phyloP scores from a whole-genome alignment of 2,797 vertebrate genomes.

The Bradypodion pumilum region DNA sequence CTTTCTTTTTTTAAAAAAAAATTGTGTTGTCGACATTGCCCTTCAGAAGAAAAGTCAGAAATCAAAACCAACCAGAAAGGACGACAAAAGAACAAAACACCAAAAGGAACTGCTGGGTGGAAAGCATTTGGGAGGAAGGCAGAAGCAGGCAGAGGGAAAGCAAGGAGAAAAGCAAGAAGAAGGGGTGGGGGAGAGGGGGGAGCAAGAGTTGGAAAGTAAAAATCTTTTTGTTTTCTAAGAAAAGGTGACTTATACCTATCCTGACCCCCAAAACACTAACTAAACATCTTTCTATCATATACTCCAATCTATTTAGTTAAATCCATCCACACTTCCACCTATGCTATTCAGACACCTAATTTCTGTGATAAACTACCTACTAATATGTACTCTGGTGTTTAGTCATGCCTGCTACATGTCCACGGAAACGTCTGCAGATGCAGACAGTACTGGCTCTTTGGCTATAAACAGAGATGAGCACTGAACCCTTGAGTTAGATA shows the following conservation, averaged over 20 bases:
- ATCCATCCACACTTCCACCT: not conserved
- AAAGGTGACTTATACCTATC: not conserved
- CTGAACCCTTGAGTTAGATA: too few relatives aligned
- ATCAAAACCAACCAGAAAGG: conserved; percentile 37
- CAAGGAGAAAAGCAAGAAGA: not conserved
- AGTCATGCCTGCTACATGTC: too few relatives aligned
- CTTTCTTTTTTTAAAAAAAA: conserved; percentile 49
- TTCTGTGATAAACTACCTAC: not conserved
- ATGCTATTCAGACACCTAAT: not conserved
- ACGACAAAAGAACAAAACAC: conserved; percentile 30
- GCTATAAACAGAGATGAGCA: too few relatives aligned
- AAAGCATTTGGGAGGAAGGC: conserved; percentile 1
- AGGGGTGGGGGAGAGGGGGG: not conserved
- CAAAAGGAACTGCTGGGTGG: conserved; percentile 10
- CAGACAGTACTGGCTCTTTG: too few relatives aligned
- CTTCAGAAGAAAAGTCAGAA: conserved; percentile 40
- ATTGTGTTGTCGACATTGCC: conserved; percentile 21
- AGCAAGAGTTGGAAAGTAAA: conserved; percentile 3
- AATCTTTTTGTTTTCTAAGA: not conserved
- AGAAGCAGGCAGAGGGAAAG: not conserved
- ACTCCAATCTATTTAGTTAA: too few relatives aligned
- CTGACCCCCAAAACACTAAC: not conserved
- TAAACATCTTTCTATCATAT: not conserved
- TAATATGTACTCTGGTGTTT: too few relatives aligned
- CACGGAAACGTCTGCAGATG: too few relatives aligned